Percentiles rank a stretch among this genome's conserved stretches.
Conservation (phyloP, 2,888 invertebrate genomes). For the Malachius bipustulatus region DNA sequence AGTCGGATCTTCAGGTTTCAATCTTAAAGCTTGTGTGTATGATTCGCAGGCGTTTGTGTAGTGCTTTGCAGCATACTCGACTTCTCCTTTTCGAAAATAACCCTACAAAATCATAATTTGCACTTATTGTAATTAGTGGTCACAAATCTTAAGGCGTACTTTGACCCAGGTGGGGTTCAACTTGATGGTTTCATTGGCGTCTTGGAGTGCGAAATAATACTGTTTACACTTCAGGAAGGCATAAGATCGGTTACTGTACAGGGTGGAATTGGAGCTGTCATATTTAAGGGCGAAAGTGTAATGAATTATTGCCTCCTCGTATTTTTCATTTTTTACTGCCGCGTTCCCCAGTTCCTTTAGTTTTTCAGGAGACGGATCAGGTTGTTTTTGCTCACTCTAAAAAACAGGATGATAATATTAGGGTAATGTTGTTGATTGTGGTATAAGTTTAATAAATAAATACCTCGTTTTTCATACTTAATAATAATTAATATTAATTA, state of each 20-base stretch:
- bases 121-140: too few species aligned
- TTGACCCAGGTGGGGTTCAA: constrained; percentile 70
- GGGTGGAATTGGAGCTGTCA: constrained; percentile 54
- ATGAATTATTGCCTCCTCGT: constrained; percentile 62
- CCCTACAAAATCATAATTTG: constrained; percentile 48
- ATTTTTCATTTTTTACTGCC: constrained; percentile 60
- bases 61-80: constrained; percentile 54
- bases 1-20: constrained; percentile 54
- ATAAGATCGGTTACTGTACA: constrained; percentile 71
- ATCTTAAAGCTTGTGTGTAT: constrained; percentile 53
- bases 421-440: too few species aligned
- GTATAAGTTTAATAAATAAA: neutral
- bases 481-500: too few species aligned
- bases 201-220: constrained; percentile 63
- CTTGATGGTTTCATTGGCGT: constrained; percentile 63
- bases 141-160: too few species aligned
- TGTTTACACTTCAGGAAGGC: constrained; percentile 68
- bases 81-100: constrained; percentile 60
- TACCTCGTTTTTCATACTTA: constrained; percentile 1
- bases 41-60: constrained; percentile 56
- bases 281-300: constrained; percentile 69
- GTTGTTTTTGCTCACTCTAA: neutral
- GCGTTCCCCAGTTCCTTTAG: constrained; percentile 64
- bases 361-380: constrained; percentile 41
- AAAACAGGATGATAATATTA: neutral